Percentiles rank a stretch among this genome's conserved stretches.
These are phyloP conservation scores for Axis porcinus DNA, from an alignment of 2,113 vertebrate species.

Conservation along the genomic window DNA sequence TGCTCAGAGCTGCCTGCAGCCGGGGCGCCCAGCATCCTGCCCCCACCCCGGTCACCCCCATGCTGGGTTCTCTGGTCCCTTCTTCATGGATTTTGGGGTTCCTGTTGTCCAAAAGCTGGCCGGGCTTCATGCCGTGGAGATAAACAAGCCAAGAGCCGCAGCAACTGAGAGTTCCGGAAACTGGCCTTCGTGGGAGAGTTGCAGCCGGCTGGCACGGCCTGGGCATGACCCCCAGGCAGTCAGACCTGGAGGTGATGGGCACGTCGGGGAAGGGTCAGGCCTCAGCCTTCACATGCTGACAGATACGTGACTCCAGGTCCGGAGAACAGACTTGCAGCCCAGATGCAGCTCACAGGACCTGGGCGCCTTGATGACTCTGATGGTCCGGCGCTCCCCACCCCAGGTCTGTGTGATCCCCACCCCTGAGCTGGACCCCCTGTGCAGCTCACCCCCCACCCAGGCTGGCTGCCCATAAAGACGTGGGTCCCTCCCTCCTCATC, in stretches of 20 bases:
- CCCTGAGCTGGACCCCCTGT: not conserved
- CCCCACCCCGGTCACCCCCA: accelerated
- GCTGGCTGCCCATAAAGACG: accelerated
- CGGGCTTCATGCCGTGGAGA: not conserved
- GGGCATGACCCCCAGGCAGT: accelerated
- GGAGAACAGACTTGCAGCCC: not conserved
- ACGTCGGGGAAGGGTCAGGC: not conserved
- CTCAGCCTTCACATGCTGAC: not conserved
- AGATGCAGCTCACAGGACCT: not conserved
- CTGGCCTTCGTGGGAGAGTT: not conserved
- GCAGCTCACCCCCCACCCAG: not conserved
- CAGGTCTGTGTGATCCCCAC: not conserved
- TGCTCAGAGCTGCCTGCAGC: too few relatives aligned
- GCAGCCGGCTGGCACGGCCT: not conserved
- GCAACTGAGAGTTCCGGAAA: not conserved
- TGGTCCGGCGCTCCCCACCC: not conserved
- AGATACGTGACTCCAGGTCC: not conserved
- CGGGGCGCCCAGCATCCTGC: not conserved
- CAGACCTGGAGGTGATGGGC: not conserved
- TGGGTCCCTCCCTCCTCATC: not conserved
- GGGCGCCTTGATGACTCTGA: not conserved
- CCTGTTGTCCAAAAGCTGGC: not conserved
- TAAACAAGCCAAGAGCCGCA: not conserved
- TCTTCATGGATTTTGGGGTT: not conserved
- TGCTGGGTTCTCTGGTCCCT: not conserved